A percentile compares a stretch with the other conserved stretches of the same genome.
phyloP scores from a whole-genome alignment of 2,888 invertebrate species.

The Watsonalla binaria region DNA sequence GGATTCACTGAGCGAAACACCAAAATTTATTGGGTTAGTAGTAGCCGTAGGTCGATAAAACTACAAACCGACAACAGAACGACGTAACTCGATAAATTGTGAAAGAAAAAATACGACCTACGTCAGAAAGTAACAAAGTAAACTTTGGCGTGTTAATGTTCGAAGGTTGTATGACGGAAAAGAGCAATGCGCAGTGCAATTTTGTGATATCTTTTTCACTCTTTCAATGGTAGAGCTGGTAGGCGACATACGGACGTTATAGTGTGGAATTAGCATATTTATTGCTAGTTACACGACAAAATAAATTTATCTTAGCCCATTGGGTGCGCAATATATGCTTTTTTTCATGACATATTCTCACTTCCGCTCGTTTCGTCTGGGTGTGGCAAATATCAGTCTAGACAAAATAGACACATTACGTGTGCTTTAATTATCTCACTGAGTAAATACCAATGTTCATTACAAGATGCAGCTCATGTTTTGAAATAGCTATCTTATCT shows the following conservation, averaged over 20 bases:
- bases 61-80: slow-evolving; percentile 52
- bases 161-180: slow-evolving; percentile 70
- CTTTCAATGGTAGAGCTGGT: slow-evolving; percentile 62
- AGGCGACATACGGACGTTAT: slow-evolving; percentile 77
- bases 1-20: slow-evolving; percentile 77
- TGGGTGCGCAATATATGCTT: slow-evolving; percentile 53
- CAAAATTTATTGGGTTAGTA: slow-evolving; percentile 79
- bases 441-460: no score
- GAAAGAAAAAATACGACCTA: slow-evolving; percentile 63
- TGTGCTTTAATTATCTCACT: slow-evolving; percentile 3
- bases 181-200: slow-evolving; percentile 77
- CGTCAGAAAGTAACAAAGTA: slow-evolving; percentile 55
- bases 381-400: slow-evolving; percentile 22
- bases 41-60: slow-evolving; percentile 78
- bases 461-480: no score
- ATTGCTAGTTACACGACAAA: slow-evolving; percentile 72
- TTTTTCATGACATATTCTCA: slow-evolving; percentile 45
- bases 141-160: slow-evolving; percentile 51
- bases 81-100: slow-evolving; percentile 59
- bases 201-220: slow-evolving; percentile 77
- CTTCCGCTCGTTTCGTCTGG: slow-evolving; percentile 36
- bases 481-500: no score
- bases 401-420: slow-evolving; percentile 6
- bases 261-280: slow-evolving; percentile 77
- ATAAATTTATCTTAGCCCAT: slow-evolving; percentile 72